Evolutionary conservation across 1,140 invertebrate species (phyloP), one percentile per base, ranked within the genome.

Genomic region (Philopotamus ludificatus): DNA sequence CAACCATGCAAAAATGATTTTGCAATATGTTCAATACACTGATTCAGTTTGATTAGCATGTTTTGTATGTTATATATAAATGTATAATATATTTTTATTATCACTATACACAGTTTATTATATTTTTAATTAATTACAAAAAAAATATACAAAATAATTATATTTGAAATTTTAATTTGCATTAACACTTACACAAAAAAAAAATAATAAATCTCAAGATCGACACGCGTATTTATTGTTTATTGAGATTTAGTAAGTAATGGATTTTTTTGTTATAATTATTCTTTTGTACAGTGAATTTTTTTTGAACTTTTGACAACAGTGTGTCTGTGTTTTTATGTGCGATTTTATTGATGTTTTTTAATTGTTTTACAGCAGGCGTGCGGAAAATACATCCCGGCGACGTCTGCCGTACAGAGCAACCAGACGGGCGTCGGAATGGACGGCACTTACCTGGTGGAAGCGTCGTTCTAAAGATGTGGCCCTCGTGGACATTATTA

Each of bases 321-420:
- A 20, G 15, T 39, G 49, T 53, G 49, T 63, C 60, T 45, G 51
- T 34, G 28, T 34, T 34, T 34, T 12, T 34, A 34, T 7, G n/a
- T 7, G 45, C 49, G 39, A 60, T 77, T 79, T 77, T 78, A 80
- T 77, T 75, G 78, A 79, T 77, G 76, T 74, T 79, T 81, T 81
- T 76, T 77, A 75, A n/a, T n/a, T n/a, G n/a, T n/a, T 73, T 81
- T 83, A 79, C 85, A 89, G 85, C 87, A 90, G 84, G 87, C 88
- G 71, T 89, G 88, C 78, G 88, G 87, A 74, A 90, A 90, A 78
- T 91, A 91, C 81, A 90, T 91, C 84, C 88, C 89, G 71, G 89
- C 89, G 62, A 86, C 89, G 66, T 84, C 87, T 74, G 87, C 85
- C 67, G 86, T 86, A 71, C 86, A 88, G 78, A 88, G 84, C 71